phyloP scores from a whole-genome alignment of 1,140 invertebrate genomes.

The Metaphire vulgaris region DNA sequence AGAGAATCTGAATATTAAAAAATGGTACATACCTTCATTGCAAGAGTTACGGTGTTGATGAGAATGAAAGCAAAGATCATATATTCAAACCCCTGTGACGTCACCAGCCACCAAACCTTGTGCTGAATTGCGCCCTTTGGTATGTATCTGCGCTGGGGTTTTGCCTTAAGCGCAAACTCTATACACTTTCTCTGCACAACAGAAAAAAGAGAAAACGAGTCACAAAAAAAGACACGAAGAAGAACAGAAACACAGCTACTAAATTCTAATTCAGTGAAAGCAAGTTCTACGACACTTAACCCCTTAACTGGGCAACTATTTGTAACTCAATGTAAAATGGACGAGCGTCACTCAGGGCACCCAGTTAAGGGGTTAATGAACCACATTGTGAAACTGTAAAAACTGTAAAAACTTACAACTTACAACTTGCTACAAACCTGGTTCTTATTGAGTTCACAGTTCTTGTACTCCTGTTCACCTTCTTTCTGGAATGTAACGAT shows the following conservation, averaged over 20 bases:
- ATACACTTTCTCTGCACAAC: slow-evolving; percentile 95
- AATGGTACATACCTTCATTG: slow-evolving; percentile 72
- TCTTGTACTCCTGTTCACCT: slow-evolving; percentile 99
- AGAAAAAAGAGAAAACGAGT: too few relatives aligned
- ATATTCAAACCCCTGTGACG: slow-evolving; percentile 97
- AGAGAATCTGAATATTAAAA: too few relatives aligned
- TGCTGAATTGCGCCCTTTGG: slow-evolving; percentile 97
- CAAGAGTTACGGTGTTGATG: slow-evolving; percentile 93
- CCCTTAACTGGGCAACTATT: too few relatives aligned
- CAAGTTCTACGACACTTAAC: neutral
- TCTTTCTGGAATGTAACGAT: slow-evolving; percentile 97
- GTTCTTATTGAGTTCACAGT: slow-evolving; percentile 98
- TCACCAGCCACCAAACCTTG: slow-evolving; percentile 99
- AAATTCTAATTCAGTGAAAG: neutral
- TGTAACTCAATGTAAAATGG: too few relatives aligned
- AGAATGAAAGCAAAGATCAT: slow-evolving; percentile 95
- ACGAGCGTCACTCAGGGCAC: too few relatives aligned
- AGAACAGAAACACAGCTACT: neutral
- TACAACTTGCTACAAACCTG: slow-evolving; percentile 63
- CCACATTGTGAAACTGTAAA: too few relatives aligned
- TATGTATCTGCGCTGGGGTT: slow-evolving; percentile 92
- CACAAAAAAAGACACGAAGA: too few relatives aligned
- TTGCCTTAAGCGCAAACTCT: slow-evolving; percentile 98
- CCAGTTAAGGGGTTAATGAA: too few relatives aligned
- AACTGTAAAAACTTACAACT: too few relatives aligned